Evolutionary conservation across 2,113 vertebrate species (phyloP), one percentile per base, ranked within the genome.

Genomic region (Thamnaconus septentrionalis): DNA sequence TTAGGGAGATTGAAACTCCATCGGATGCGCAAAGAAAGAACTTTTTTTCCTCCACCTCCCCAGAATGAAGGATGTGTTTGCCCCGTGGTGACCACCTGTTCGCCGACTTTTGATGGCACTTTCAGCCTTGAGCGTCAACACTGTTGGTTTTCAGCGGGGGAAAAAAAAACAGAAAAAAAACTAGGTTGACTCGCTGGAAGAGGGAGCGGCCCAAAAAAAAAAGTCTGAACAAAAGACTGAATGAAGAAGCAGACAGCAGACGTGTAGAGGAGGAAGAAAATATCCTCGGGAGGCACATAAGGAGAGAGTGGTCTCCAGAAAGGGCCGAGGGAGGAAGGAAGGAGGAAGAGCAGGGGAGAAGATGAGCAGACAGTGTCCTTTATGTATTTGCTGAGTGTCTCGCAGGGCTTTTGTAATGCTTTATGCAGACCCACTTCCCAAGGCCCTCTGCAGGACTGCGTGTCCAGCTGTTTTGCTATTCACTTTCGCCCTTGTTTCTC

Each of bases 381-480:
- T 79, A 85, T 85, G 84, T 85, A 85, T 87, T 69, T 76, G 81
- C 77, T 82, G 72, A 76, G 74, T 83, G 87, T 80, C 84, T 91
- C 89, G 67, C 68, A 76, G 78, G 87, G 87, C 85, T 69, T 82
- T 69, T 81, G 71, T 92, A 91, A 92, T 92, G 88, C 63, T 82
- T 91, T 90, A 76, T 66, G 71, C 90, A 92, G 90, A 87, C 86
- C 64, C 67, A 66, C 83, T 82, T 85, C 84, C 65, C 88, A 92
- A 91, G 91, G 91, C 88, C 80, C 80, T 81, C 68, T 59, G 55
- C 76, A 83, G 74, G 81, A 87, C 89, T 86, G 85, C 75, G 78
- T 69, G 79, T 78, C 85, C 91, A 91, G 91, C 89, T 92, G 91
- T 85, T 92, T 92, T 91, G 85, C 88, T 80, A 89, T 90, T 92